Evolutionary conservation across 2,113 vertebrate species (phyloP).

Genomic region (Tor tambroides): DNA sequence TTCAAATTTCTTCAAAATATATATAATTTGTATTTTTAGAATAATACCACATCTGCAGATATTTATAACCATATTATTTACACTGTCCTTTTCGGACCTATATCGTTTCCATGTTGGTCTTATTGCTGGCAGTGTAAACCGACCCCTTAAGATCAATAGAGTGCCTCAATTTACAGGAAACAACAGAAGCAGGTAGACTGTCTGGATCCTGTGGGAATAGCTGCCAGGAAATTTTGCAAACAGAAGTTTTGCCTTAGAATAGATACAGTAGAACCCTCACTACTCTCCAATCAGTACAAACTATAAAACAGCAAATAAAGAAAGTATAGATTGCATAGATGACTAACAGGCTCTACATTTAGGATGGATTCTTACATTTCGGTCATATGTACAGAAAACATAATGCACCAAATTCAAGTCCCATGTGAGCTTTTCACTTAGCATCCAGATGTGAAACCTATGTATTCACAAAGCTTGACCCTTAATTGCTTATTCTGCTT

Average conservation of each 20-base stretch:
- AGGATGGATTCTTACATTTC: neutral
- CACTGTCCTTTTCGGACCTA: neutral
- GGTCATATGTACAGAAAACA: neutral
- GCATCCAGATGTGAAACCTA: neutral
- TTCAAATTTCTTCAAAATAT: too few relatives aligned
- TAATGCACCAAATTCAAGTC: neutral
- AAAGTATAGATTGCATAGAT: neutral
- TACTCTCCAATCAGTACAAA: neutral
- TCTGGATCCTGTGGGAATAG: constrained; percentile 57
- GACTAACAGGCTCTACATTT: neutral
- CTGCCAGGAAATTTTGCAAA: constrained; percentile 71
- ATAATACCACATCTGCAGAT: neutral
- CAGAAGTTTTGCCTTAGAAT: constrained; percentile 59
- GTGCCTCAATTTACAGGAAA: constrained; percentile 69
- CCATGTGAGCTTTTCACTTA: neutral
- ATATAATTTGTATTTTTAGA: neutral
- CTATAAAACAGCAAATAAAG: neutral
- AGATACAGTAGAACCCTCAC: neutral
- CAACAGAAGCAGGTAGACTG: constrained; percentile 56
- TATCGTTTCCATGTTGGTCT: constrained; percentile 22
- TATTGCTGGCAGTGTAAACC: constrained; percentile 48
- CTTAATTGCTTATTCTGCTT: constrained; percentile 15
- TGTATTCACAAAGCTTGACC: neutral
- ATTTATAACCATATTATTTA: constrained; percentile 14
- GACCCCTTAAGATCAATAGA: constrained; percentile 68